Base-by-base conservation (phyloP, 2,888 invertebrate genomes). In the Folsomia manolachei region DNA sequence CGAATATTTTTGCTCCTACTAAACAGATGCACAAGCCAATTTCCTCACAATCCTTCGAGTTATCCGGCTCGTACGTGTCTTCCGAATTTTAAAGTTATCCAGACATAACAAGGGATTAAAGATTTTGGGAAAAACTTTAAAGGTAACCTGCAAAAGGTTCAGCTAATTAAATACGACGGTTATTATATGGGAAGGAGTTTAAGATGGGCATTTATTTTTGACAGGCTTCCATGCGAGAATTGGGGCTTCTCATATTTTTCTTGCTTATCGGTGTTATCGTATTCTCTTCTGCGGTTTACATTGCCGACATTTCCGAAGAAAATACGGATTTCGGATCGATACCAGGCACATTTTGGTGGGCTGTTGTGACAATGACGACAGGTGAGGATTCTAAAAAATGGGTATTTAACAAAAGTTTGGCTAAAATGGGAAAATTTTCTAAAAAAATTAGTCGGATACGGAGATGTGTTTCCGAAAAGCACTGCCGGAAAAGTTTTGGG, bases 31-130 rank as follows among this genome's bases (percentile, higher is more conserved):
- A 7, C 18, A 56, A 7, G 18, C 56, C 0, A 66, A 21, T 7
- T 67, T 60, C 9, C 67, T 78, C 0, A 70, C 77, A 51, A 53
- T 79, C 21, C 63, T 79, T 11, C 71, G 78, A 11, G 73, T 78
- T 0, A 69, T 79, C 25, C 63, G 77, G 9, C 75, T 79, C 23
- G 78, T 79, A 1, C 63, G 79, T n/a, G 78, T 80, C 1, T 78
- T 80, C 27, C 66, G 80, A 27, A 78, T 80, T 52, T 27, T 80
- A 14, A 80, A 80, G 64, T 39, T 80, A n/a, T 79, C 79, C 9
- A 63, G 77, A 19, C 72, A 75, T 62, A 73, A 70, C 24, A 66
- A 64, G 69, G 77, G 76, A 19, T 71, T 80, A 21, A 75, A 80
- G 26, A 75, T 80, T 63, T 68, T 80, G 51, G 80, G 79, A 11